Evolutionary conservation across 2,888 invertebrate genomes (phyloP).

Genomic region (Barypeithes pellucidus): DNA sequence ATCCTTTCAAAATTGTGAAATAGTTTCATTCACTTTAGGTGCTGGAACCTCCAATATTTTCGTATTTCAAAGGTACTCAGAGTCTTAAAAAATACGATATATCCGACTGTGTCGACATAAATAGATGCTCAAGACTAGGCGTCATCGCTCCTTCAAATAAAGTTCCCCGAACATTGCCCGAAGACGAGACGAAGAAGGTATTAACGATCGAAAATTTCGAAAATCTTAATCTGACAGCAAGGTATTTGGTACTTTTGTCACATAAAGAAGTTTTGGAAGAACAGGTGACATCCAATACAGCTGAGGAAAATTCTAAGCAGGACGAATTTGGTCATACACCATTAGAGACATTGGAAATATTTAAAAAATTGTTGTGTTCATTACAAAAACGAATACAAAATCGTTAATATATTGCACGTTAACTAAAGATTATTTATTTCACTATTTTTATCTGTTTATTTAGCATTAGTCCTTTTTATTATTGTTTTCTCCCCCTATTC

Average conservation of each 20-base stretch:
- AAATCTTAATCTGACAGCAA: constrained; percentile 64
- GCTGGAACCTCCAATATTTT: constrained; percentile 59
- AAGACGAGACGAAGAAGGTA: constrained; percentile 61
- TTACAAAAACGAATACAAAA: constrained; percentile 55
- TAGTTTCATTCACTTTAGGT: no score
- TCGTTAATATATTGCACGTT: no score
- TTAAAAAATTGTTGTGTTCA: constrained; percentile 62
- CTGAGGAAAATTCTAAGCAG: constrained; percentile 55
- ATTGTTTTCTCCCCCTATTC: no score
- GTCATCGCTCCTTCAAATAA: constrained; percentile 58
- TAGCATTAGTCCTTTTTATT: no score
- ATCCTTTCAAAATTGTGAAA: no score
- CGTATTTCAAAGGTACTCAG: constrained; percentile 51
- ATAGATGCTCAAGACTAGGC: constrained; percentile 63
- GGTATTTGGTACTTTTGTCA: constrained; percentile 63
- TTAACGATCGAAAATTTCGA: constrained; percentile 65
- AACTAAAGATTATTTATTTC: not conserved
- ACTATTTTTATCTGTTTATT: not conserved
- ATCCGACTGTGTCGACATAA: constrained; percentile 63
- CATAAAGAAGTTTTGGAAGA: constrained; percentile 62
- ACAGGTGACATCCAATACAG: constrained; percentile 55
- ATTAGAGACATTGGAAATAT: constrained; percentile 62
- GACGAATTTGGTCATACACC: constrained; percentile 64
- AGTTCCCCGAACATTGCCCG: constrained; percentile 57
- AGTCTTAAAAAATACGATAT: constrained; percentile 58